These are phyloP conservation scores for Smittia aterrima DNA, from an alignment of 2,888 invertebrate genomes.

Conservation along the genomic window DNA sequence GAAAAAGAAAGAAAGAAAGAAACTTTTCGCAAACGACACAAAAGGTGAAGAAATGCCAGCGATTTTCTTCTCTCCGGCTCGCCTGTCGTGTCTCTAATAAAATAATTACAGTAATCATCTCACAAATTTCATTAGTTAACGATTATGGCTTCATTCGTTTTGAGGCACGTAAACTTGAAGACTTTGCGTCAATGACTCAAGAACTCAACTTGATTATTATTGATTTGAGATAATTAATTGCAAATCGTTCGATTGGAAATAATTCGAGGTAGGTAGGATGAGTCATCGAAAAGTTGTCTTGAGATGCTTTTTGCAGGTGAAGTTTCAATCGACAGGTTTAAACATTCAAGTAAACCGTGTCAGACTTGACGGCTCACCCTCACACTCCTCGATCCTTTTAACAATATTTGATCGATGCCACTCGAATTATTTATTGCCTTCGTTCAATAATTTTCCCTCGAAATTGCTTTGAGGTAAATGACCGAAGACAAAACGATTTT, in stretches of 20 bases:
- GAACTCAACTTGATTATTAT: background rate
- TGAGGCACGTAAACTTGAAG: background rate
- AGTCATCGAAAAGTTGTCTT: too few relatives aligned
- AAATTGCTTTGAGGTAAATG: background rate
- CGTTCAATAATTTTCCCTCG: background rate
- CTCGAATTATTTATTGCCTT: slow-evolving; percentile 5
- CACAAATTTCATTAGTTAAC: slow-evolving; percentile 38
- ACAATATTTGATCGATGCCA: slow-evolving; percentile 7
- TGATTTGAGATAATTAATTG: background rate
- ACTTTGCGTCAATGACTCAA: background rate
- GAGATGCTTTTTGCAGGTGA: too few relatives aligned
- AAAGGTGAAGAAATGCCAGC: slow-evolving; percentile 12
- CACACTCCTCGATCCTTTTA: too few relatives aligned
- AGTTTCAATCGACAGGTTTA: too few relatives aligned
- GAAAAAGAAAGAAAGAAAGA: background rate
- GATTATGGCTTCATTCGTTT: slow-evolving; percentile 32
- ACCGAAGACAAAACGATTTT: background rate
- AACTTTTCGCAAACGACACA: background rate
- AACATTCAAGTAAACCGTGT: too few relatives aligned
- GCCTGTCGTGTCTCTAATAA: slow-evolving; percentile 9
- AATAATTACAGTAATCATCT: slow-evolving; percentile 39
- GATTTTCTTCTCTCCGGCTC: background rate
- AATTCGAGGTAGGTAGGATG: too few relatives aligned
- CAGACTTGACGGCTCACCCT: too few relatives aligned
- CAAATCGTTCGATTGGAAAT: too few relatives aligned